Evolutionary conservation across 1,140 invertebrate genomes (phyloP).

Genomic region (Tetramorium parvispinum): DNA sequence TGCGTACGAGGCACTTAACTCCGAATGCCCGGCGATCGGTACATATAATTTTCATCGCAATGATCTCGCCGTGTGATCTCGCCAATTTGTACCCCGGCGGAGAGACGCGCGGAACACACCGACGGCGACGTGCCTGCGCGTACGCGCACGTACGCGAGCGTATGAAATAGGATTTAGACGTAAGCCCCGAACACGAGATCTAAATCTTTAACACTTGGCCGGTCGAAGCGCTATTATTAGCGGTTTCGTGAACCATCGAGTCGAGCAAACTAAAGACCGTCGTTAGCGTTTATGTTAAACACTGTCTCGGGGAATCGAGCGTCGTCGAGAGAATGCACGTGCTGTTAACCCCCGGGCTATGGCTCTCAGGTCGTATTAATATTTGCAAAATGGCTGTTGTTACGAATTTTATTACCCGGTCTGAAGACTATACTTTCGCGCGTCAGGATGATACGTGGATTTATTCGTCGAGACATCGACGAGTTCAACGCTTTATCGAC

Average conservation of each 20-base stretch:
- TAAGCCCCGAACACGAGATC: conserved; percentile 11
- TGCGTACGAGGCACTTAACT: conserved; percentile 42
- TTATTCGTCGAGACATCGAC: background rate
- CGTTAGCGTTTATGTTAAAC: conserved; percentile 42
- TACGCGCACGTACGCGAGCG: background rate
- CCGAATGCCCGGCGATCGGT: conserved; percentile 43
- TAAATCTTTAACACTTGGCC: conserved; percentile 23
- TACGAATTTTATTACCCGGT: background rate
- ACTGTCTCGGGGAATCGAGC: background rate
- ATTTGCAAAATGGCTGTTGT: background rate
- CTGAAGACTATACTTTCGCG: background rate
- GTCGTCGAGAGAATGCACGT: background rate
- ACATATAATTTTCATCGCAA: conserved; percentile 59
- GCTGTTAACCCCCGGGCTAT: background rate
- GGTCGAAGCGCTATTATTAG: conserved; percentile 20
- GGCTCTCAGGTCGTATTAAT: background rate
- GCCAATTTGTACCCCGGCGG: conserved; percentile 47
- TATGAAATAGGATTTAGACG: conserved; percentile 24
- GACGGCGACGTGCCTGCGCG: too few relatives aligned
- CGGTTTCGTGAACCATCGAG: conserved; percentile 2
- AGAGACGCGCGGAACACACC: background rate
- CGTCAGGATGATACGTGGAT: background rate
- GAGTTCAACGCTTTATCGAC: too few relatives aligned
- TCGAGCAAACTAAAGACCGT: background rate
- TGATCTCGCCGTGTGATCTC: conserved; percentile 37